These are phyloP conservation scores for Rhadinocentrus ornatus DNA, from an alignment of 2,797 vertebrate species.

Conservation along the genomic window DNA sequence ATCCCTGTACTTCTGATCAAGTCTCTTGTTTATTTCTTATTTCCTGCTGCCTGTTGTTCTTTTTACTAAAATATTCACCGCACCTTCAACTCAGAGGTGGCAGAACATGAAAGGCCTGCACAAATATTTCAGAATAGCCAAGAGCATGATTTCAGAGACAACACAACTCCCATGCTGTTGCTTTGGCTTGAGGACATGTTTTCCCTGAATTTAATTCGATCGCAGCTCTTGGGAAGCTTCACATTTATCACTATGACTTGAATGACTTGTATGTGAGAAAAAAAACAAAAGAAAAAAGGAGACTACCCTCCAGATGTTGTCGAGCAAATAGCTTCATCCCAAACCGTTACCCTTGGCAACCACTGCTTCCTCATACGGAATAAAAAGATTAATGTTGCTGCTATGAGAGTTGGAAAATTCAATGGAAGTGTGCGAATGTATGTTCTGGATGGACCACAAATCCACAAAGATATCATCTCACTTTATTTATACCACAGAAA, in stretches of 20 bases:
- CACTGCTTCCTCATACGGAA: constrained; percentile 27
- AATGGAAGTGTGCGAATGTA: not conserved
- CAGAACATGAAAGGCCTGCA: not conserved
- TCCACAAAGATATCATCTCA: constrained; percentile 25
- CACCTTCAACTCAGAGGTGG: not conserved
- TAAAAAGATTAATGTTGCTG: constrained; percentile 20
- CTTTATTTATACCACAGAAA: constrained; percentile 3
- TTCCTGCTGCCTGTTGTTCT: not conserved
- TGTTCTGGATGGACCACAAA: constrained; percentile 15
- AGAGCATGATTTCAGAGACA: not conserved
- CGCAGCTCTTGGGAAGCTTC: not conserved
- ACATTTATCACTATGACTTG: not conserved
- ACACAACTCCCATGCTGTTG: not conserved
- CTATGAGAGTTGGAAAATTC: constrained; percentile 8
- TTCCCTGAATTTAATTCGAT: not conserved
- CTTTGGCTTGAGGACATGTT: not conserved
- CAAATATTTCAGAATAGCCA: not conserved
- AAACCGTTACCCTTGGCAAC: constrained; percentile 60
- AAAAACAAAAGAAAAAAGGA: not conserved
- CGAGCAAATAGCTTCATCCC: constrained; percentile 32
- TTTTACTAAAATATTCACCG: not conserved
- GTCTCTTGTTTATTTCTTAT: not conserved
- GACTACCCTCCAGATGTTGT: constrained; percentile 9
- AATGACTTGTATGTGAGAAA: too few relatives aligned
- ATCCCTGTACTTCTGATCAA: not conserved